These are phyloP conservation scores for Heterocephalus glaber DNA, from an alignment of 2,113 vertebrate species.

Conservation along the genomic window DNA sequence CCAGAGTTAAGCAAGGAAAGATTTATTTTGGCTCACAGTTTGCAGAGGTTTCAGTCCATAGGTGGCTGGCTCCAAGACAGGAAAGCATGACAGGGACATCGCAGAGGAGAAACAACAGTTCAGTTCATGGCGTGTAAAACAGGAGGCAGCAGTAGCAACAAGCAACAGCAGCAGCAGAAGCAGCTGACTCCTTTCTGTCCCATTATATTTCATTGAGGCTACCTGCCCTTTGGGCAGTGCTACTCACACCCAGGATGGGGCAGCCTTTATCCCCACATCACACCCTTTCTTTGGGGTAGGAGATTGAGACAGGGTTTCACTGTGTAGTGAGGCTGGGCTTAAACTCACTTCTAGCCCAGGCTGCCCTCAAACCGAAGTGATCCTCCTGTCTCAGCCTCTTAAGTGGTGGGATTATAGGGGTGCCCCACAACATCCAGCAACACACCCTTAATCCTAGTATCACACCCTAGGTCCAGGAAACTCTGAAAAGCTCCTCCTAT, in stretches of 20 bases:
- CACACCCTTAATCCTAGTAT: neutral
- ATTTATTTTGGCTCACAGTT: neutral
- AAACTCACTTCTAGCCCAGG: too few species aligned
- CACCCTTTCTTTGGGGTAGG: neutral
- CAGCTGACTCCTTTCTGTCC: neutral
- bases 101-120: neutral
- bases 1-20: neutral
- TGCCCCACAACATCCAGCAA: neutral
- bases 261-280: neutral
- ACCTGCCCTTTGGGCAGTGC: neutral
- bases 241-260: neutral
- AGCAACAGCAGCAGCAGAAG: neutral
- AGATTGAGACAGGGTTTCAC: too few species aligned
- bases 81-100: neutral
- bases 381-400: too few species aligned
- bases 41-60: neutral
- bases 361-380: too few species aligned
- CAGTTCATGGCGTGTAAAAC: neutral
- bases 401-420: too few species aligned
- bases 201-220: neutral
- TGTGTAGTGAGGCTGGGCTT: too few species aligned
- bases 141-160: neutral
- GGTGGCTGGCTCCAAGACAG: neutral
- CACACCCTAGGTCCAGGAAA: neutral
- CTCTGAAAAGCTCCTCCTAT: neutral